Evolutionary conservation across 2,888 invertebrate genomes (phyloP), one percentile per base, ranked within the genome.

Genomic region (Caenorhabditis drosophilae): DNA sequence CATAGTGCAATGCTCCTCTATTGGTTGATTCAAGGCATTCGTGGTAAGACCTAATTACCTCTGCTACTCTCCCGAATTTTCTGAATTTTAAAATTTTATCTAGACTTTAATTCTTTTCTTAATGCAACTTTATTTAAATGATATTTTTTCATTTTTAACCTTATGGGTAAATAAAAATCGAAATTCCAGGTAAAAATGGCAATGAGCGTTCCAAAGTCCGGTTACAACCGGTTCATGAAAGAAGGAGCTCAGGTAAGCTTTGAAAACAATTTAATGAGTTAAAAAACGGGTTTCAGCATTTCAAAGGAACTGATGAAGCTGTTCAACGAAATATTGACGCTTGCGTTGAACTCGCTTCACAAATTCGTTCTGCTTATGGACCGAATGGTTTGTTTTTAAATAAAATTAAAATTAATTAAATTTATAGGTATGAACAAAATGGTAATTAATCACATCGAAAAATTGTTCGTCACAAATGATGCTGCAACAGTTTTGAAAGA

Each of bases 401-500:
- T 53, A 18, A 31, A 27, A 27, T 35, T 22, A 7, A 1, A 4
- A 16, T 7, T 41, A 31, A 81, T 23, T 62, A n/a, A n/a, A n/a
- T n/a, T n/a, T n/a, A n/a, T n/a, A 86, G 87, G 87, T 53, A 86
- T 87, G 82, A 98, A 98, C 86, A 99, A 99, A 88, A 96, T 99
- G 92, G 91, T 99, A 22, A 97, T 99, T 61, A 99, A 98, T 86
- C 96, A 98, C 84, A 89, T 99, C 75, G 96, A 96, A 83, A 98
- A 98, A 84, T 89, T 97, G 77, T 98, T 97, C 87, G 92, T 99
- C 3, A 99, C 98, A 1, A 97, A 93, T 84, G 98, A 99, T 88
- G 98, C 97, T 22, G 97, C 94, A 0, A 98, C 98, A 0, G 97
- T 99, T 67, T 91, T 99, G 77, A 89, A 64, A 31, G 79, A 79